Base-by-base conservation (phyloP, 2,888 invertebrate genomes). In the Catocala fraxini region DNA sequence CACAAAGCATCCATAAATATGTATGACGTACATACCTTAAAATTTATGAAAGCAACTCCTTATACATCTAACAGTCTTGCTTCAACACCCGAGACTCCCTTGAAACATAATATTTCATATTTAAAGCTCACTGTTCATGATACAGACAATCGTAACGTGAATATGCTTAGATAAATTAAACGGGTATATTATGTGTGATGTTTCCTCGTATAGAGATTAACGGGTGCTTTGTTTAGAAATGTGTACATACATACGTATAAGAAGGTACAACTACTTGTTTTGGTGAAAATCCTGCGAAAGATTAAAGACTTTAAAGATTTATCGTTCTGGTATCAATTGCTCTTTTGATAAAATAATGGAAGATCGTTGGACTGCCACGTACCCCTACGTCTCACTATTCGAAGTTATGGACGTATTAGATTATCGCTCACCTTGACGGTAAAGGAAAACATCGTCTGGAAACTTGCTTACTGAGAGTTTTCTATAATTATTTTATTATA, bases 101-200 rank as follows among this genome's bases (percentile, higher is more conserved):
- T 35, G 65, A 54, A 64, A 42, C 15, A 60, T 56, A 65, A 63
- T 63, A 66, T 62, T 56, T 61, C 68, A 60, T 51, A 59, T 60
- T 63, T 60, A 13, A 51, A 35, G 35, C 56, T 45, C 41, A 11
- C 13, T 34, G 49, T 59, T 59, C 51, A 25, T 54, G 43, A 61
- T 53, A 57, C 47, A 51, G 45, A 51, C 51, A 60, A 42, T 54
- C 10, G 51, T 48, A 56, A 48, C 9, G 12, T 39, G 35, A 63
- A 60, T 55, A 39, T 59, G 56, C 51, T 71, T 46, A 15, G 11
- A 51, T 60, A 60, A 63, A 68, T 68, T 61, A 59, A 48, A 63
- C 53, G 9, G 35, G 46, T 46, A 48, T 63, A 51, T 34, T 6
- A 53, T 49, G 60, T 33, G 58, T 15, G 43, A 56, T 63, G 43